Base-by-base conservation (phyloP, 2,888 invertebrate genomes). In the Tetrapedia diversipes region DNA sequence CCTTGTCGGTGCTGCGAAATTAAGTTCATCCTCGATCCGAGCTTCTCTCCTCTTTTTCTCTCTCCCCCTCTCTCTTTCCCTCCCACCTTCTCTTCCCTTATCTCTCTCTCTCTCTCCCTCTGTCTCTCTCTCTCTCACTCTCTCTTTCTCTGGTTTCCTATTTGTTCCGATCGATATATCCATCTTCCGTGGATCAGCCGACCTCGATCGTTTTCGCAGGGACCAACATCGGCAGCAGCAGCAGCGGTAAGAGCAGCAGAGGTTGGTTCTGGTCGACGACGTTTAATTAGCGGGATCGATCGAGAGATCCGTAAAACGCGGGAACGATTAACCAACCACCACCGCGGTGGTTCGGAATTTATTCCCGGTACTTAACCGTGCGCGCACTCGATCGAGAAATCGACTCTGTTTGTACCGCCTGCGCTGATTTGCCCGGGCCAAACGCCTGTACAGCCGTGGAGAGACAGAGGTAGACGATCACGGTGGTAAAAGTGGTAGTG, bases 281-380 rank as follows among this genome's bases (percentile, higher is more conserved):
- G 64, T 79, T 77, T 79, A 77, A 79, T 79, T 73, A 73, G 56
- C n/a, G 56, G 7, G 65, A 79, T 71, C 68, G 68, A 57, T 63
- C 63, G 53, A 24, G 53, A 24, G 60, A 65, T 53, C 43, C 39
- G 27, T 41, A 51, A 49, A 73, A 47, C 43, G 32, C n/a, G 24
- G 51, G 34, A 24, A 34, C 34, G 57, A 69, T 60, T 59, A 61
- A 75, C 47, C 45, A n/a, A n/a, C n/a, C n/a, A n/a, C n/a, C n/a
- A n/a, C n/a, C n/a, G n/a, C 43, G 24, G 37, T 39, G 51, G 27
- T 34, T 51, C 19, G 14, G 41, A 49, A 73, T 60, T 73, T 64
- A 54, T 74, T 64, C 29, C 16, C 22, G 34, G 32, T 43, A 16
- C 57, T 60, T 54, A 47, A 47, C 16, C 16, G 2, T 4, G 16